Conservation (phyloP, 2,888 invertebrate species). For the Pogonocherus hispidulus region DNA sequence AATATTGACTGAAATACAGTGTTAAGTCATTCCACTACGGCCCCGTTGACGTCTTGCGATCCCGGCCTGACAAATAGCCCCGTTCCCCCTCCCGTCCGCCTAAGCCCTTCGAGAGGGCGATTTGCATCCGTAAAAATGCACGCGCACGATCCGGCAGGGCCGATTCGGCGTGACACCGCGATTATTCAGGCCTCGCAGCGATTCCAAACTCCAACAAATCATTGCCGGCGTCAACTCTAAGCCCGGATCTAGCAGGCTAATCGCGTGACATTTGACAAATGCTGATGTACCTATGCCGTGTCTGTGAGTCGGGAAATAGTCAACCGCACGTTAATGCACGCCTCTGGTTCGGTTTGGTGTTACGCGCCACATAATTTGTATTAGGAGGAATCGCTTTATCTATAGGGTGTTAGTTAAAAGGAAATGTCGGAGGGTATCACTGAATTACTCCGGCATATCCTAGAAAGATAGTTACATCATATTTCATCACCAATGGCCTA, state of each 20-base stretch:
- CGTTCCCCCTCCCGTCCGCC: not conserved
- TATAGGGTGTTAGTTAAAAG: too few species aligned
- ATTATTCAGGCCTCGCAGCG: slow-evolving; percentile 47
- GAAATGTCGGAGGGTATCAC: too few species aligned
- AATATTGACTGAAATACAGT: too few species aligned
- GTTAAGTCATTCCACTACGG: too few species aligned
- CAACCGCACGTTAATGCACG: slow-evolving; percentile 6
- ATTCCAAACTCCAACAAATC: slow-evolving; percentile 63
- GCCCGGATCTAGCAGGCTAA: slow-evolving; percentile 49
- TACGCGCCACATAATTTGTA: not conserved
- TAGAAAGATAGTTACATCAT: too few species aligned
- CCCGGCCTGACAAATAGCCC: not conserved
- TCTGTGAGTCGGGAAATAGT: slow-evolving; percentile 1
- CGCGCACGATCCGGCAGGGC: slow-evolving; percentile 55
- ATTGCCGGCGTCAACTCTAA: slow-evolving; percentile 62
- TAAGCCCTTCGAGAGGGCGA: slow-evolving; percentile 31
- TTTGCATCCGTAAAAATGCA: slow-evolving; percentile 60
- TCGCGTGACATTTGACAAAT: slow-evolving; percentile 49
- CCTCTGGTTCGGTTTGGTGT: not conserved
- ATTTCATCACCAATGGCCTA: too few species aligned
- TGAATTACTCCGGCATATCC: too few species aligned
- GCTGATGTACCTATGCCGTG: slow-evolving; percentile 48
- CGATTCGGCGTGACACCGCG: slow-evolving; percentile 57
- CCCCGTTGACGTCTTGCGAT: not conserved
- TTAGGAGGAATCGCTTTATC: too few species aligned